Percentiles rank a stretch among this genome's conserved stretches.
phyloP scores from a whole-genome alignment of 2,888 invertebrate species.

The Ophraella communa region DNA sequence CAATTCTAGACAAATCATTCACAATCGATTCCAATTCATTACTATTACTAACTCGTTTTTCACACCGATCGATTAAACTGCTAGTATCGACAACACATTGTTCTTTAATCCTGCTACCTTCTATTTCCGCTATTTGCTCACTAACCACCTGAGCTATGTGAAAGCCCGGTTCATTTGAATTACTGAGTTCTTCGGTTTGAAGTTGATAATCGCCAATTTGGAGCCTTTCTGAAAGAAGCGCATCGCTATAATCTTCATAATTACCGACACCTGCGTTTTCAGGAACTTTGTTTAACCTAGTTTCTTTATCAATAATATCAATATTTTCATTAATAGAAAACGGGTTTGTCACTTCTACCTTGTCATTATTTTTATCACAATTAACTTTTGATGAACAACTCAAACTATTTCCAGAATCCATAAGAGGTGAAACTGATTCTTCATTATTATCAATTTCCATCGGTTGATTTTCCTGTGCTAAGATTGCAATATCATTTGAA shows the following conservation, averaged over 20 bases:
- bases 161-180: slow-evolving; percentile 21
- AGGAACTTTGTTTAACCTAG: neutral
- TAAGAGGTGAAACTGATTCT: neutral
- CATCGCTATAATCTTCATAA: no score
- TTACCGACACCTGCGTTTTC: neutral
- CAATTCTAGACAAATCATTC: slow-evolving; percentile 33
- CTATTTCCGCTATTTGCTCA: slow-evolving; percentile 32
- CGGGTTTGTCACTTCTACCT: neutral
- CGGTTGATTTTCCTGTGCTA: no score
- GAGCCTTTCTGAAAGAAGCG: neutral
- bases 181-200: neutral
- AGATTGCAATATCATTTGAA: no score
- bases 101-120: slow-evolving; percentile 19
- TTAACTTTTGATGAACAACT: neutral
- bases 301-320: neutral
- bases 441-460: neutral
- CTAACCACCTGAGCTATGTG: slow-evolving; percentile 36
- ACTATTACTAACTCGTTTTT: slow-evolving; percentile 2
- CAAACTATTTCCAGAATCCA: neutral
- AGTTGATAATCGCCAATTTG: neutral
- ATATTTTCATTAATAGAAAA: neutral
- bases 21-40: slow-evolving; percentile 33
- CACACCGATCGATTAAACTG: neutral
- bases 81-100: neutral
- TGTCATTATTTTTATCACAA: neutral